Conservation (phyloP, 2,113 vertebrate genomes). For the Diphyllodes magnificus region DNA sequence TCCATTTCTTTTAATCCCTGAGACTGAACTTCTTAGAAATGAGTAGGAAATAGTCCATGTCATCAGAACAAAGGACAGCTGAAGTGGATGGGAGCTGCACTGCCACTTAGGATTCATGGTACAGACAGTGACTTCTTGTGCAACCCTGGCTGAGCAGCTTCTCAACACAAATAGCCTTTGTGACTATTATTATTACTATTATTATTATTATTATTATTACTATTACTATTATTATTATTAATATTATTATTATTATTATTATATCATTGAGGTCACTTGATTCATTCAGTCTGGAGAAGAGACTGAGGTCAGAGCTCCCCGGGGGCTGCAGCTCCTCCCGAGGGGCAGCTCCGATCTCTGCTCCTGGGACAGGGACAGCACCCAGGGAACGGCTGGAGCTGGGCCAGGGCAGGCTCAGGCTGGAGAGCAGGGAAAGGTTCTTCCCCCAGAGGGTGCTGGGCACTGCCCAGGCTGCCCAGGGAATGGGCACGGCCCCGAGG, state of each 20-base stretch:
- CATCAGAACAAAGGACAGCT: neutral
- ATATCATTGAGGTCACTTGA: too few species aligned
- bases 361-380: neutral
- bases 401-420: neutral
- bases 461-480: neutral
- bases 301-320: neutral
- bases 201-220: neutral
- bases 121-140: neutral
- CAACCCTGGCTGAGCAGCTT: neutral
- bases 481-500: neutral
- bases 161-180: neutral
- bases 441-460: neutral
- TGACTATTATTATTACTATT: neutral
- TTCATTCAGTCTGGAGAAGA: neutral
- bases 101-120: neutral
- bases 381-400: neutral
- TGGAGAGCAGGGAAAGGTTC: neutral
- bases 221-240: neutral
- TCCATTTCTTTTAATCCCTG: neutral
- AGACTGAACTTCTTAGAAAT: neutral
- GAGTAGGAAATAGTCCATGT: neutral
- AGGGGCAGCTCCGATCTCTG: neutral
- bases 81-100: neutral
- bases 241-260: neutral
- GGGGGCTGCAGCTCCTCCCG: neutral